Evolutionary conservation across 2,797 vertebrate species (phyloP), one percentile per base, ranked within the genome.

Genomic region (Carduelis carduelis): DNA sequence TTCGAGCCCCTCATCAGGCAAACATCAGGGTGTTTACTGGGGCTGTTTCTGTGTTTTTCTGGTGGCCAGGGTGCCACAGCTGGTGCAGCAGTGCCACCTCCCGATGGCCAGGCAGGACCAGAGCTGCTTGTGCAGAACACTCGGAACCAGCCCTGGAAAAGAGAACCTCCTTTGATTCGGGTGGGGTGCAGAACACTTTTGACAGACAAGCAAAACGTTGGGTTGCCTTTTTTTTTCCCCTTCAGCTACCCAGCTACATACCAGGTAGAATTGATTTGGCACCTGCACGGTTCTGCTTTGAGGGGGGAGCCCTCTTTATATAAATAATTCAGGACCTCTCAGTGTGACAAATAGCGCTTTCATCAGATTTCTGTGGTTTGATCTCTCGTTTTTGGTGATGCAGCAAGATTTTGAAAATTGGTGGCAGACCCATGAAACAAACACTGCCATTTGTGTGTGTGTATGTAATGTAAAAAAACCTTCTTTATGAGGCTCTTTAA

Each of bases 51-150:
- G 77, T 71, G 63, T 44, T 92, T 92, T 52, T 12, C 11, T 32
- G 4, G 53, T 0, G 14, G n/a, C 35, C 26, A 0, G 3, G 5
- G 11, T n/a, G 4, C 20, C 23, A 11, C 43, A 39, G 68, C 16
- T 16, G 2, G 75, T 82, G 94, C 64, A 87, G 92, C 74, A 96
- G 57, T 97, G 97, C 96, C 97, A 95, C 69, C 96, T 96, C 81
- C 69, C 4, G 96, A 81, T 60, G 9, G 74, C 66, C 3, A 2
- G 22, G 70, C 72, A 11, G 68, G 76, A 16, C 49, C 87, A 4
- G 0, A n/a, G 32, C 56, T 5, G 1, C 50, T 34, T 4, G 10
- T 35, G 77, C 34, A 46, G 28, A 92, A 68, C 57, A 13, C 53
- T 89, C 24, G 8, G 20, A 68, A 17, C 27, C 53, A 53, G 35